These are phyloP conservation scores for Neomicropteryx cornuta DNA, from an alignment of 1,140 invertebrate species.

Conservation along the genomic window DNA sequence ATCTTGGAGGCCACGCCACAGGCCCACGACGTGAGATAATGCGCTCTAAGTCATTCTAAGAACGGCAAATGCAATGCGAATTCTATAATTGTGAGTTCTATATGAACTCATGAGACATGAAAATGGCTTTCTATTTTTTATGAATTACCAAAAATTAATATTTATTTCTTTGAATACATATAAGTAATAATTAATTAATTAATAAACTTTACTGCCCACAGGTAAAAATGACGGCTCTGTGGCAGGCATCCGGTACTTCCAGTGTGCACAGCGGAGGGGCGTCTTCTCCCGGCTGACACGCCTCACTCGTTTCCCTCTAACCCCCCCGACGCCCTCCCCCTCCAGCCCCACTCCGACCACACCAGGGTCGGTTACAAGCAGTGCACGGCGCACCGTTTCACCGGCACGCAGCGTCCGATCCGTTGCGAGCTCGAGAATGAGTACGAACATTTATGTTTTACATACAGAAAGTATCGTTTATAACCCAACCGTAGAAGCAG, in stretches of 20 bases:
- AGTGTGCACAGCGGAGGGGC: conserved; percentile 87
- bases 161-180: too few species aligned
- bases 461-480: background rate
- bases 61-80: too few species aligned
- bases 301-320: conserved; percentile 62
- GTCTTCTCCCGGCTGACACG: conserved; percentile 87
- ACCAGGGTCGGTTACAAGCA: conserved; percentile 27
- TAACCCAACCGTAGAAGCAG: too few species aligned
- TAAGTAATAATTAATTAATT: too few species aligned
- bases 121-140: background rate
- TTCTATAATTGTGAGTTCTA: too few species aligned
- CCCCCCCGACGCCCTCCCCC: conserved; percentile 31
- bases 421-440: conserved; percentile 40
- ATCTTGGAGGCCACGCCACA: too few species aligned
- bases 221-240: conserved; percentile 97
- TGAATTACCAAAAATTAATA: conserved; percentile 4
- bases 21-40: too few species aligned
- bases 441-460: conserved; percentile 19
- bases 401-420: conserved; percentile 37
- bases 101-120: too few species aligned
- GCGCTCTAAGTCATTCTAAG: too few species aligned
- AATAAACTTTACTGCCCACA: too few species aligned
- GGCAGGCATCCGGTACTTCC: conserved; percentile 82
- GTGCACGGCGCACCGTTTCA: conserved; percentile 30
- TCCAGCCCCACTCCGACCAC: conserved; percentile 32